These are phyloP conservation scores for Orientallactaga sibirica DNA, from an alignment of 2,797 vertebrate genomes.

Conservation along the genomic window DNA sequence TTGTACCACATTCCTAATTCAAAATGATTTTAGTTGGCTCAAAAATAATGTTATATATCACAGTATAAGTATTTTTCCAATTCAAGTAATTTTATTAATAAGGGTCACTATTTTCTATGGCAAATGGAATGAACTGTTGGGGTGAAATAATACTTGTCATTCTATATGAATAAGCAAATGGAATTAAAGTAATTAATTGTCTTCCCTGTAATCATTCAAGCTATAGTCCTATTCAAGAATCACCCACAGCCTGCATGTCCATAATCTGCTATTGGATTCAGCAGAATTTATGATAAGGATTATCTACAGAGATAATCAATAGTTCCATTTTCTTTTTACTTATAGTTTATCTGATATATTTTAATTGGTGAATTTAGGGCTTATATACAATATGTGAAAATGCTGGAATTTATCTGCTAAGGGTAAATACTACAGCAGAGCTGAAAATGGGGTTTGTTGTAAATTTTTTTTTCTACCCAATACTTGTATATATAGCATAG, in stretches of 20 bases:
- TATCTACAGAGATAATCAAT: background rate
- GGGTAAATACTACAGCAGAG: conserved; percentile 21
- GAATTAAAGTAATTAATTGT: background rate
- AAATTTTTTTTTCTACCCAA: background rate
- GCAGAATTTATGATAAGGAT: background rate
- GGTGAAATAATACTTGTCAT: background rate
- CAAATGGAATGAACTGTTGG: background rate
- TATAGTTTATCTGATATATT: conserved; percentile 3
- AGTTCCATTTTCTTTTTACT: background rate
- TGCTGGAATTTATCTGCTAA: conserved; percentile 34
- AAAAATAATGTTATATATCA: background rate
- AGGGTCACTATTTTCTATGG: background rate
- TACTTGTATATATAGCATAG: background rate
- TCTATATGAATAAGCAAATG: background rate
- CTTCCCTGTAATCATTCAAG: background rate
- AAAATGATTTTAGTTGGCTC: no score
- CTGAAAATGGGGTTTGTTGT: conserved; percentile 1
- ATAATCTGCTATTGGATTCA: background rate
- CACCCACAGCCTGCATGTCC: background rate
- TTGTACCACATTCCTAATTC: no score
- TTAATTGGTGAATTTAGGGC: conserved; percentile 21
- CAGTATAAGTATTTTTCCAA: background rate
- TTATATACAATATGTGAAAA: background rate
- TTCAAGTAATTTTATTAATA: background rate
- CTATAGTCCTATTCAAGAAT: background rate